Conservation (phyloP, 2,888 invertebrate genomes). For the Rutpela maculata region DNA sequence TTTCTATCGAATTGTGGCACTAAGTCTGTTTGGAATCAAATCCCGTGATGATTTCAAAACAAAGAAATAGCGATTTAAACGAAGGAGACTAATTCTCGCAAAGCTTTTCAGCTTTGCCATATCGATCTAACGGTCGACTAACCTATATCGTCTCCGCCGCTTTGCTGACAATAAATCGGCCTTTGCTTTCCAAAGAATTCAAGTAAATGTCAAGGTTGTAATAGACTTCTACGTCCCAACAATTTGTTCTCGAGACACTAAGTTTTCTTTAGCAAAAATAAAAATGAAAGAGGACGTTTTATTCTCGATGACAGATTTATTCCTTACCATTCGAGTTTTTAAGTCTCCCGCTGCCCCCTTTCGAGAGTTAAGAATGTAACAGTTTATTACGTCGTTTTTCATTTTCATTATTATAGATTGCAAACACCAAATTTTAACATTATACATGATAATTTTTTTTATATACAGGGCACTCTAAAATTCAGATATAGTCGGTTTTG, state of each 20-base stretch:
- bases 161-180: slow-evolving; percentile 50
- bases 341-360: background rate
- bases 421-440: too few relatives aligned
- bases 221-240: slow-evolving; percentile 51
- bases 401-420: too few relatives aligned
- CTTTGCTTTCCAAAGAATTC: slow-evolving; percentile 53
- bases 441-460: too few relatives aligned
- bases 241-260: slow-evolving; percentile 47
- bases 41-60: slow-evolving; percentile 25
- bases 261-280: slow-evolving; percentile 44
- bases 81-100: slow-evolving; percentile 29
- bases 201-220: slow-evolving; percentile 56
- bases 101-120: slow-evolving; percentile 46
- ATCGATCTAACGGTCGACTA: slow-evolving; percentile 56
- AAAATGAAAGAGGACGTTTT: slow-evolving; percentile 39
- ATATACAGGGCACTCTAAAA: too few relatives aligned
- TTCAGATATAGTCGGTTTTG: too few relatives aligned
- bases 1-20: background rate
- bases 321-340: background rate
- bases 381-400: too few relatives aligned
- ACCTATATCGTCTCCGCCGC: slow-evolving; percentile 51
- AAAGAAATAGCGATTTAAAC: slow-evolving; percentile 29
- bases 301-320: slow-evolving; percentile 37
- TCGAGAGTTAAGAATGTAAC: too few relatives aligned
- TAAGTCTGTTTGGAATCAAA: background rate